These are phyloP conservation scores for Campylorhamphus procurvoides DNA, from an alignment of 2,113 vertebrate genomes.

Conservation along the genomic window DNA sequence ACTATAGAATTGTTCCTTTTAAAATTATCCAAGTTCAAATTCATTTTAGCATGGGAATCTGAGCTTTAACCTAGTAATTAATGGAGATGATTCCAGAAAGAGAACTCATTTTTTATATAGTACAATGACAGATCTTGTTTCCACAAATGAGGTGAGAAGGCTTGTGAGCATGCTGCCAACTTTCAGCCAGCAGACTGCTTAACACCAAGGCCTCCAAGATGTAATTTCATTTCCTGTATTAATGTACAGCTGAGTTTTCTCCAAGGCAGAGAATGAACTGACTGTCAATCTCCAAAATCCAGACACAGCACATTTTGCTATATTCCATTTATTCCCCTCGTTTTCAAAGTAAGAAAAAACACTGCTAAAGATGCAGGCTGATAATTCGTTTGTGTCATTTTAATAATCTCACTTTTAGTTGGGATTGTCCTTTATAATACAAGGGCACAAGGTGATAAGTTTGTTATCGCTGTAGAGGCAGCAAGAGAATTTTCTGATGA, in stretches of 20 bases:
- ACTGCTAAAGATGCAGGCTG: not conserved
- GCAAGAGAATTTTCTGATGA: not conserved
- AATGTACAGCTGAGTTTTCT: conserved; percentile 1
- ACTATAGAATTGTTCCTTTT: not conserved
- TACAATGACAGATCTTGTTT: not conserved
- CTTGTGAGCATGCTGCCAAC: not conserved
- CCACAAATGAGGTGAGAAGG: not conserved
- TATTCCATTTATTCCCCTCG: not conserved
- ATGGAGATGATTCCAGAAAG: not conserved
- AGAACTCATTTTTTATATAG: not conserved
- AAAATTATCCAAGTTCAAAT: not conserved
- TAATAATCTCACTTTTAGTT: not conserved
- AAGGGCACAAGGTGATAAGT: not conserved
- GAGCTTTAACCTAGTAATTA: not conserved
- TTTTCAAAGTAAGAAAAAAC: not conserved
- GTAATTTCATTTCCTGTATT: not conserved
- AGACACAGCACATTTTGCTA: not conserved
- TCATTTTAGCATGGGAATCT: not conserved
- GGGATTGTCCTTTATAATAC: not conserved
- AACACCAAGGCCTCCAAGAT: not conserved
- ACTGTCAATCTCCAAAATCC: not conserved
- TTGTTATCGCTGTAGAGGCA: not conserved
- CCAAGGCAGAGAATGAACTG: not conserved
- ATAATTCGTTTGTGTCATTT: not conserved
- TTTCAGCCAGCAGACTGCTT: not conserved